Base-by-base conservation (phyloP, 2,888 invertebrate species). In the Lithophane leautieri region DNA sequence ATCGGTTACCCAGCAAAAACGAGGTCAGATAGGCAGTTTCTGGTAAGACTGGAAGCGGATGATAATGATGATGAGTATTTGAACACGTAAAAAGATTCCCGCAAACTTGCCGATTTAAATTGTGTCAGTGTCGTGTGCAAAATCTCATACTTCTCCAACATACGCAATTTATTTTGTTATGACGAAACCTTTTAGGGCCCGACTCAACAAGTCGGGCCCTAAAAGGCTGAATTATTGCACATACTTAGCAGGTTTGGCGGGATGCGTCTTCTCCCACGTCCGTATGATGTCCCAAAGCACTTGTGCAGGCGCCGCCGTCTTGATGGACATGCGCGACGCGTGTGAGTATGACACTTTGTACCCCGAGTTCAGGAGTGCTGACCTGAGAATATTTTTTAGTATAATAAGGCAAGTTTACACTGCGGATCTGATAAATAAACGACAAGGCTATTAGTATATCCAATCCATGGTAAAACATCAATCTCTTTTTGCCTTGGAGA, bases 271-370 rank as follows among this genome's bases (percentile, higher is more conserved):
- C 86, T 97, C 97, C 99, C 99, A 99, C 65, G 97, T 97, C 79
- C 99, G 97, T 87, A 99, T 97, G 73, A 99, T 97, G 93, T 99
- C 99, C 99, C 99, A 99, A 28, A 99, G 91, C 16, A 99, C 97
- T 2, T 96, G 94, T 58, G 97, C 95, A 0, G 99, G 99, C 6
- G 99, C 99, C 91, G 98, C 97, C 0, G 99, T 99, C 95, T 99
- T 99, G 40, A 99, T 96, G 0, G 99, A 99, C 84, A 97, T 97
- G 91, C 98, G 98, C 82, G 97, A 97, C 74, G 98, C 98, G 95
- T 99, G 99, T 0, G 99, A 99, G 89, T 97, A 98, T 0, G 99
- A 99, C 4, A 99, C 99, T 88, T 97, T 97, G 94, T 98, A 99
- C 0, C 99, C 99, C 0, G 98, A 98, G 94, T 99, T 98, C 76